Evolutionary conservation across 35 echinoderm and acorn worm species (phyloP), one percentile per base, ranked within the genome.

Genomic region (Ophiothrix spiculata): DNA sequence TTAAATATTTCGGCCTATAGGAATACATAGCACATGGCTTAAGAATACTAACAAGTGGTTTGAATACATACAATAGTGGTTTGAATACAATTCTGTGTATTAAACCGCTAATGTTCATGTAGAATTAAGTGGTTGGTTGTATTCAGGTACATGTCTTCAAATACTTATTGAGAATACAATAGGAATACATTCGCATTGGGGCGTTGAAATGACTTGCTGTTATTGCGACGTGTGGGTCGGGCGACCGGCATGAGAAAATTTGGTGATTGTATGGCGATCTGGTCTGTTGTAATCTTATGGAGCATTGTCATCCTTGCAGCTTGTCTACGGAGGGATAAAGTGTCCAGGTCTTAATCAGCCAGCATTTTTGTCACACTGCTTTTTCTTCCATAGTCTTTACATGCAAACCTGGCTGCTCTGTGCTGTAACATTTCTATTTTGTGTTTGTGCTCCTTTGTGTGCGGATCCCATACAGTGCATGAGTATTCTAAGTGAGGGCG

Each of bases 351-450:
- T 49, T 10, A 19, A 10, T 49, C 19, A 6, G 6, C 42, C 42
- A 49, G 42, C 42, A 49, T 49, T 6, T 6, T 49, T 6, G 42
- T 49, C 6, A 49, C 42, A 19, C 42, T 49, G 42, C 42, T 49
- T 6, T 6, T 49, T 10, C 42, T 6, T 49, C 42, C 19, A 19
- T 49, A 49, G 19, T 49, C 42, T 10, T 19, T 49, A 19, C 6
- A 49, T 49, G 19, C 42, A 19, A 49, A 49, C 19, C 42, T 49
- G 8, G 83, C 83, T 35, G 56, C 83, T 35, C 83, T 33, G 4
- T 60, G 15, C 38, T 85, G 83, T 4, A 75, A 32, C 33, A 16
- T 85, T 39, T 85, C 83, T 4, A 85, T 73, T 74, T 85, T 56
- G 32, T 35, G 2, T 16, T 21, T 85, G 11, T 76, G 56, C 32